Base-by-base conservation (phyloP, 2,113 vertebrate genomes). In the Sorex araneus region DNA sequence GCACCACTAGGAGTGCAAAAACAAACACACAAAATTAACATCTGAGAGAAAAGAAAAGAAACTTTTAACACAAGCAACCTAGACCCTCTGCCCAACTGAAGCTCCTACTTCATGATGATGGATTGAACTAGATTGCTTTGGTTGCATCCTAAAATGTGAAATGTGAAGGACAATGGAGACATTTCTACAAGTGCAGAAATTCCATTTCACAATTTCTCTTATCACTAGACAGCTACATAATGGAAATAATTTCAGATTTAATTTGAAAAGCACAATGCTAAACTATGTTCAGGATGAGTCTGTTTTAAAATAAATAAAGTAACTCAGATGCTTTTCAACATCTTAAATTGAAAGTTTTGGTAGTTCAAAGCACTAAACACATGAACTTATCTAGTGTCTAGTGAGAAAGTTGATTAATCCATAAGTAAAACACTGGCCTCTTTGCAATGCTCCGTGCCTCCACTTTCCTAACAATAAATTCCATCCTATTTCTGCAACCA, bases 211-310 rank as follows among this genome's bases (percentile, higher is more conserved):
- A 47, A 18, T 60, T 73, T 60, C 32, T 79, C 57, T 57, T 36
- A 64, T 57, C 45, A 64, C 40, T 30, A 27, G 13, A 32, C 18
- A 71, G 15, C 40, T 28, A 18, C 8, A 18, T 66, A 16, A 0
- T 87, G 32, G n/a, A 60, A 74, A 32, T 18, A 63, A 57, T 23
- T 36, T 30, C 57, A 64, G 30, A 34, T 21, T 64, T 67, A 6
- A 70, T 36, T 74, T 50, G 50, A 75, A 88, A 94, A 90, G 50
- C 40, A 81, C n/a, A 69, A 27, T 3, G 86, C 70, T 67, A 66
- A 87, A 73, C 4, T 57, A 30, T 16, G 66, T 43, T 94, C 50
- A 21, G 28, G 74, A 18, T 63, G 45, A 76, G 66, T 83, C 25
- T 15, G 84, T 83, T 81, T 85, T 50, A 60, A 32, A 93, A 30